Evolutionary conservation across 2,113 vertebrate species (phyloP).

Genomic region (Propithecus coquereli): DNA sequence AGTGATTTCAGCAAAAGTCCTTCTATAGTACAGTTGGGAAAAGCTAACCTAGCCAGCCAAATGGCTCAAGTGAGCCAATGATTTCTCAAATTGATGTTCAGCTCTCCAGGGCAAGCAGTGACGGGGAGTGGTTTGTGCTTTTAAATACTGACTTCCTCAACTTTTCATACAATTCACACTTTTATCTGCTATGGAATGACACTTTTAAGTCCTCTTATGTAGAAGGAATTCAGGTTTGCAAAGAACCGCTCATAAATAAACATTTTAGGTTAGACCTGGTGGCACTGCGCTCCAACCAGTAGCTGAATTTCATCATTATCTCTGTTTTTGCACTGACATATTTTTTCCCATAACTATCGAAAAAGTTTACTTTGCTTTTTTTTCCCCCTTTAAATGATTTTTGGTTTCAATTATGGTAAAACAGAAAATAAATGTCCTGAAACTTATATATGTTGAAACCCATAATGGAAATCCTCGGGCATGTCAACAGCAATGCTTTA

Average conservation of each 20-base stretch:
- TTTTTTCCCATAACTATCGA: background rate
- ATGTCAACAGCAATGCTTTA: background rate
- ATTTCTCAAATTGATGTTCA: background rate
- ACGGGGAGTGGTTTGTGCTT: background rate
- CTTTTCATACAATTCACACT: background rate
- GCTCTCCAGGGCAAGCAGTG: background rate
- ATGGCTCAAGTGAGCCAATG: background rate
- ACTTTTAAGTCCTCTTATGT: background rate
- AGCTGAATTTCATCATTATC: background rate
- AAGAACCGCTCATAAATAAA: background rate
- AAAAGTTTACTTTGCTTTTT: background rate
- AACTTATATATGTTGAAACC: background rate
- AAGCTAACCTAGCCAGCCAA: background rate
- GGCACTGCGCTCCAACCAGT: background rate
- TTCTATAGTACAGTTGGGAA: background rate
- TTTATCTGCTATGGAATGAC: background rate
- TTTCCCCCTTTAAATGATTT: background rate
- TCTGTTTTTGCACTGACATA: background rate
- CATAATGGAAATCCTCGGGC: background rate
- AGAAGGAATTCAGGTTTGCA: background rate
- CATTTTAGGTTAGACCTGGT: background rate
- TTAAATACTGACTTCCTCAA: background rate
- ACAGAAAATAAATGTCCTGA: background rate
- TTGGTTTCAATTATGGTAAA: background rate
- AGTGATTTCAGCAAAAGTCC: background rate